Conservation (phyloP, 2,797 vertebrate species). For the Pseudochromis fuscus region DNA sequence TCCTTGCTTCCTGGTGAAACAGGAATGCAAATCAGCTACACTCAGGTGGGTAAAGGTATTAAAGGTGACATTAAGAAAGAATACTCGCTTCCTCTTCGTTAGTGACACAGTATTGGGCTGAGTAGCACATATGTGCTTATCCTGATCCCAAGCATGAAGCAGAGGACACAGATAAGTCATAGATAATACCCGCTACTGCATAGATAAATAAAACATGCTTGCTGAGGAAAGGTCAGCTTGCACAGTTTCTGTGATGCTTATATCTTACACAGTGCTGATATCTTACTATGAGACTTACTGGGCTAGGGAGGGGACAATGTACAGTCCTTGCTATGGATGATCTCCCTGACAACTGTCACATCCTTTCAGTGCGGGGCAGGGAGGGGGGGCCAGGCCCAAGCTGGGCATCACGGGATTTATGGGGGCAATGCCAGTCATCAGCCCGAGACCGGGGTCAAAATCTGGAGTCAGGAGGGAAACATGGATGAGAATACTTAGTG, state of each 20-base stretch:
- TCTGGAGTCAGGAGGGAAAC: constrained; percentile 73
- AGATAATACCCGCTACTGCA: constrained; percentile 31
- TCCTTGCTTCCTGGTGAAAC: constrained; percentile 30
- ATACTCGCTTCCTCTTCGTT: constrained; percentile 16
- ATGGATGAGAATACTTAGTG: constrained; percentile 26
- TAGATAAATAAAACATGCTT: constrained; percentile 56
- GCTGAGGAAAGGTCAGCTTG: constrained; percentile 18
- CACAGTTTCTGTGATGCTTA: constrained; percentile 17
- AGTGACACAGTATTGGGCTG: constrained; percentile 26
- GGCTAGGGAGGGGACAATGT: constrained; percentile 68
- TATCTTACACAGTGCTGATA: constrained; percentile 15
- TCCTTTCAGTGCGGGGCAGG: constrained; percentile 88
- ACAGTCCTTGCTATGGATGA: constrained; percentile 81
- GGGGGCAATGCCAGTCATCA: constrained; percentile 89
- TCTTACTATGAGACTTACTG: constrained; percentile 32
- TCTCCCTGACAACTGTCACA: constrained; percentile 88
- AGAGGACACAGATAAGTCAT: constrained; percentile 38
- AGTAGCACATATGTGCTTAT: constrained; percentile 13
- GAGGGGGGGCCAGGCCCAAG: constrained; percentile 85
- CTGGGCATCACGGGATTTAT: constrained; percentile 90
- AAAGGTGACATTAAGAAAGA: constrained; percentile 66
- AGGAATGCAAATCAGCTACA: constrained; percentile 57
- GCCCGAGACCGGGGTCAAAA: constrained; percentile 88
- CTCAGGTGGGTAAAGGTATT: constrained; percentile 50
- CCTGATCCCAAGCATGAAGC: neutral